Evolutionary conservation across 2,888 invertebrate species (phyloP), one percentile per base, ranked within the genome.

Genomic region (Ctenicera cuprea): DNA sequence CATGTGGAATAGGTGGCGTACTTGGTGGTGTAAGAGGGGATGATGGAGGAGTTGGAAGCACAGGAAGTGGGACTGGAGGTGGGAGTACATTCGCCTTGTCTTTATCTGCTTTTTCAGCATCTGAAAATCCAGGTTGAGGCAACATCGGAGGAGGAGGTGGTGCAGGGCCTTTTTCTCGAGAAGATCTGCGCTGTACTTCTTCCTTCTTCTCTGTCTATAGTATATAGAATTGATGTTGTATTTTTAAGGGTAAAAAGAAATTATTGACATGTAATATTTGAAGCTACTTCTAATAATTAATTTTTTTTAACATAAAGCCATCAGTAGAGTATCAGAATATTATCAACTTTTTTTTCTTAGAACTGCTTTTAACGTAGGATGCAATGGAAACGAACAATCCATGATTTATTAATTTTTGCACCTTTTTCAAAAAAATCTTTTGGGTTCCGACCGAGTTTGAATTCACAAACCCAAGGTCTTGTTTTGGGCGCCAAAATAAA

Each of bases 151-250:
- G 83, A 54, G 95, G 94, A 70, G 91, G 91, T 11, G 94, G 95
- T 52, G 94, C 95, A 73, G 94, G 94, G 74, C 95, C 95, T 86
- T 95, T 95, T 83, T 95, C 94, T 48, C 89, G 87, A 14, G 90
- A 90, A 69, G 88, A 85, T 83, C 89, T 87, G 73, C 90, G 88
- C 80, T 90, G 90, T 61, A 83, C 85, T 61, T 87, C 87, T 74
- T 90, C 90, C 85, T 93, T 94, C 87, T 94, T 94, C 75, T 92
- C 91, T 83, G 91, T 90, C 93, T 93, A 83, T 18, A 82, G n/a
- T 22, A 38, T 8, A 61, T 11, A 33, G 8, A 43, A 18, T 57
- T 57, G 1, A 57, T 57, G 43, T 43, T 43, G 43, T 43, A 43
- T 43, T 43, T 43, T 43, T 43, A 3, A 43, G 8, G 43, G 14